Percentiles rank a stretch among this genome's conserved stretches.
Conservation (phyloP, 2,888 invertebrate genomes). For the Calameuta pallipes region DNA sequence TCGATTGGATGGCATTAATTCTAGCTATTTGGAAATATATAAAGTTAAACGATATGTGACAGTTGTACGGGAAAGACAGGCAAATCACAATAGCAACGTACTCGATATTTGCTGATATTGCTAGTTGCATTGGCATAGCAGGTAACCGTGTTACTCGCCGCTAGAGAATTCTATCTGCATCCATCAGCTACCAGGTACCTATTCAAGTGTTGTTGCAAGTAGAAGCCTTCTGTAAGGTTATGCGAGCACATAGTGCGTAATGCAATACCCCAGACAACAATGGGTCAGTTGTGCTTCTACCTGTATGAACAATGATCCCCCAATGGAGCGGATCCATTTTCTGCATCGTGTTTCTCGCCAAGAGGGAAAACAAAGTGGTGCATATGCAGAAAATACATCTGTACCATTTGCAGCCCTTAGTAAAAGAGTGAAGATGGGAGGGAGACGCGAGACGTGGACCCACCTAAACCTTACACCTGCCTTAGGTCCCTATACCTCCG, state of each 20-base stretch:
- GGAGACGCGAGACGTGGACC: background rate
- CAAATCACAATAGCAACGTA: background rate
- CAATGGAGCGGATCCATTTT: background rate
- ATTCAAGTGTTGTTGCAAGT: background rate
- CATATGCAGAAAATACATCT: background rate
- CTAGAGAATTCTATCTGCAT: background rate
- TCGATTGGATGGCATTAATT: background rate
- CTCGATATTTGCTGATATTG: background rate
- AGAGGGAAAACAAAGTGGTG: background rate
- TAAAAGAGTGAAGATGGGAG: background rate
- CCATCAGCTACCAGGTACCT: background rate
- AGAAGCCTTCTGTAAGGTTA: background rate
- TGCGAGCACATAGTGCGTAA: background rate
- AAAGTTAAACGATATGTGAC: background rate
- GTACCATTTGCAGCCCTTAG: background rate
- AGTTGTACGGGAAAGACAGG: background rate
- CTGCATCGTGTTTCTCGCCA: background rate
- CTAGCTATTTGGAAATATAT: background rate
- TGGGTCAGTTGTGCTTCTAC: background rate
- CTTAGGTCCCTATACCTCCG: background rate
- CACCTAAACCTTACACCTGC: background rate
- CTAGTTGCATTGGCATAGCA: background rate
- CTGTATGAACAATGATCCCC: constrained; percentile 1
- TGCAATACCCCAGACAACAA: background rate
- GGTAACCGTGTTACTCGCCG: background rate